phyloP scores from a whole-genome alignment of 2,888 invertebrate genomes.

The Agonopterix arenella region DNA sequence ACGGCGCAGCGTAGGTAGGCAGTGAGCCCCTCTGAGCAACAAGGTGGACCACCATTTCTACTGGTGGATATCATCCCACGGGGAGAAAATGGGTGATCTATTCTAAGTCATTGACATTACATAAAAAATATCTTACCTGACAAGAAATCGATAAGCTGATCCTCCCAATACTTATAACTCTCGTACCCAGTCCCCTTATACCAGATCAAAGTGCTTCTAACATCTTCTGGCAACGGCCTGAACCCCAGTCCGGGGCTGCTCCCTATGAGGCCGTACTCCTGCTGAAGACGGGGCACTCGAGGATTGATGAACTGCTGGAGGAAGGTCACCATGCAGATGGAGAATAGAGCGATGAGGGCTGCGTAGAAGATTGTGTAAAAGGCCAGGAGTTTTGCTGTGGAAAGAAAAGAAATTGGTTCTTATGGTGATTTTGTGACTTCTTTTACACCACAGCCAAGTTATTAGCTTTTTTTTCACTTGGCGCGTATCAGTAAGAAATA shows the following conservation, averaged over 20 bases:
- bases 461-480: no score
- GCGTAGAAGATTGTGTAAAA: conserved; percentile 97
- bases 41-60: no score
- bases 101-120: no score
- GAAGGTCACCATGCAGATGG: conserved; percentile 95
- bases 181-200: conserved; percentile 89
- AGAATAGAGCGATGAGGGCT: conserved; percentile 90
- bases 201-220: conserved; percentile 96
- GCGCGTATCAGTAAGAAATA: no score
- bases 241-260: conserved; percentile 97
- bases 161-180: conserved; percentile 88
- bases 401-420: not conserved
- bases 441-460: no score
- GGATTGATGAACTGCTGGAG: conserved; percentile 92
- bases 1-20: no score
- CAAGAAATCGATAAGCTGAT: conserved; percentile 85
- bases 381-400: conserved; percentile 89
- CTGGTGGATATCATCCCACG: no score
- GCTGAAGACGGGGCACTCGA: conserved; percentile 90
- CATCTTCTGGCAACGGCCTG: conserved; percentile 93
- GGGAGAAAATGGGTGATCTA: no score
- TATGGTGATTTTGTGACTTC: no score
- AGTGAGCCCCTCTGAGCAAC: no score
- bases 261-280: conserved; percentile 90
- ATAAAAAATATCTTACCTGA: conserved; percentile 79